These are phyloP conservation scores for Chiloscyllium punctatum DNA, from an alignment of 2,797 vertebrate genomes.

Conservation along the genomic window DNA sequence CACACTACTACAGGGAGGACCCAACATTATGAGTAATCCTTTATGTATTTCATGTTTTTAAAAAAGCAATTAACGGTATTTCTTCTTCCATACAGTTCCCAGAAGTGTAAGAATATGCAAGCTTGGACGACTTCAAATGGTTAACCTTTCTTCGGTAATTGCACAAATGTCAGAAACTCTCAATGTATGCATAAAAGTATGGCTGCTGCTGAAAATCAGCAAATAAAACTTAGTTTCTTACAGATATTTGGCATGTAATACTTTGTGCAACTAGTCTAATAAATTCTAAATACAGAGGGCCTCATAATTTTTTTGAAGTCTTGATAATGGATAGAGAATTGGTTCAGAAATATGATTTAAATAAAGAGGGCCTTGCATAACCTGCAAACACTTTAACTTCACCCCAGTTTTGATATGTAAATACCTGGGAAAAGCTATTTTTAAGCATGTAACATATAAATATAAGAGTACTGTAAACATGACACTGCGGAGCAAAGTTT, in stretches of 20 bases:
- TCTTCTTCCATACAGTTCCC: not conserved
- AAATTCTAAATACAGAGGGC: not conserved
- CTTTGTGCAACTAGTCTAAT: not conserved
- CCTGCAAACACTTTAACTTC: not conserved
- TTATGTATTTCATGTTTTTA: not conserved
- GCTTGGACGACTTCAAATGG: not conserved
- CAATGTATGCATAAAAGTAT: slow-evolving; percentile 13
- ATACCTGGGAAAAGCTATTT: not conserved
- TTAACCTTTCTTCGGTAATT: not conserved
- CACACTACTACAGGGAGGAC: slow-evolving; percentile 48
- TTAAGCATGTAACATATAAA: not conserved
- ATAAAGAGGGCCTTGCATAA: not conserved
- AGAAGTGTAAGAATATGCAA: not conserved
- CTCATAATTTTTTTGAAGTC: not conserved
- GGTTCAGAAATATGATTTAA: not conserved
- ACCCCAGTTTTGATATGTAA: not conserved
- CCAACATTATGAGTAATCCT: not conserved
- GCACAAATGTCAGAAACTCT: not conserved
- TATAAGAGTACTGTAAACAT: not conserved
- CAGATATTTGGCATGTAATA: not conserved
- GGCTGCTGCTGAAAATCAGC: not conserved
- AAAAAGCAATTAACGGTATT: not conserved
- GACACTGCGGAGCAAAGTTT: not conserved
- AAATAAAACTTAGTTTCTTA: not conserved
- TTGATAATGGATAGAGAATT: not conserved